phyloP scores from a whole-genome alignment of 2,797 vertebrate species.

The Chrysocyon brachyurus region DNA sequence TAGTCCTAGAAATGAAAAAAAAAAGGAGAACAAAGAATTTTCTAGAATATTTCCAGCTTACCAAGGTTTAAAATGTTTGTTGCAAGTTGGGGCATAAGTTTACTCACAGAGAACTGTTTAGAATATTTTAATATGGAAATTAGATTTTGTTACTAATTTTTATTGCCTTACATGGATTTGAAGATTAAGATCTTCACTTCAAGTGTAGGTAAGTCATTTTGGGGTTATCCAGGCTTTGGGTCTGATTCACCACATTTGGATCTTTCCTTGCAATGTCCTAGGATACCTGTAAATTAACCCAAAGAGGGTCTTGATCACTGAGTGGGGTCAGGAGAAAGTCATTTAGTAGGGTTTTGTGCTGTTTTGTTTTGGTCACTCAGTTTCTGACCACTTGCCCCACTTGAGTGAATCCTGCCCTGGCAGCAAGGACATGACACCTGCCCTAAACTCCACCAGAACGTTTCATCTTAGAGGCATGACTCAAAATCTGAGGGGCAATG shows the following conservation, averaged over 20 bases:
- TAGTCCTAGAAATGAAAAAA: not conserved
- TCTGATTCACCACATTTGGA: not conserved
- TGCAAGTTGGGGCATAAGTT: not conserved
- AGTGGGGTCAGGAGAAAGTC: not conserved
- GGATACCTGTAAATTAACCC: not conserved
- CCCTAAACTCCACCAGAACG: not conserved
- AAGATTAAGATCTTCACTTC: not conserved
- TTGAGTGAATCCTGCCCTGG: not conserved
- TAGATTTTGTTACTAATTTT: not conserved
- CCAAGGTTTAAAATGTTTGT: not conserved
- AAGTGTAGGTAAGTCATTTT: not conserved
- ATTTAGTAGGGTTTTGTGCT: not conserved
- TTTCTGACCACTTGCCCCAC: not conserved
- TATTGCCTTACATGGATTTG: not conserved
- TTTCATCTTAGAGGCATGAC: not conserved
- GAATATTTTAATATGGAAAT: not conserved
- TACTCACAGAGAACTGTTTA: not conserved
- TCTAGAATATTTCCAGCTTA: not conserved
- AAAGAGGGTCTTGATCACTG: not conserved
- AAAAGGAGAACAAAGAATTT: not conserved
- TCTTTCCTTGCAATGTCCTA: not conserved
- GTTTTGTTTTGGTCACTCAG: not conserved
- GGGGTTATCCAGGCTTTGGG: not conserved
- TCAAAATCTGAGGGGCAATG: not conserved
- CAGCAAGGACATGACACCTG: not conserved